Percentiles rank a stretch among this genome's conserved stretches.
These are phyloP conservation scores for Hyposoter dolosus DNA, from an alignment of 2,888 invertebrate species.

Conservation along the genomic window DNA sequence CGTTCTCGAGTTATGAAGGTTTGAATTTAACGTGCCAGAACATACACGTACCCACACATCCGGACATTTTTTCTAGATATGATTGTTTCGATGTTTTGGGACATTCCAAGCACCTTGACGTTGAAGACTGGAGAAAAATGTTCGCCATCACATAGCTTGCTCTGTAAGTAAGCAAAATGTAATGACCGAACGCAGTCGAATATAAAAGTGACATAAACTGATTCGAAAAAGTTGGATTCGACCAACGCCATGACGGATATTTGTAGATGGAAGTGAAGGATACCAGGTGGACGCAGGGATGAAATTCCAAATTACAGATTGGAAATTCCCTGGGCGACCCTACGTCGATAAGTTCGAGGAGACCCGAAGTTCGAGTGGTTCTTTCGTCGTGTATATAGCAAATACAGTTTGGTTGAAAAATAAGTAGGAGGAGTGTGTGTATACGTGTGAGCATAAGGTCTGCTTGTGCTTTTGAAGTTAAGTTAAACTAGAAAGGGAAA, in stretches of 20 bases:
- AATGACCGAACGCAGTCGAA: neutral
- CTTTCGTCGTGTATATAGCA: conserved; percentile 25
- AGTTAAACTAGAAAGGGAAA: conserved; percentile 34
- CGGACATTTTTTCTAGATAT: no score
- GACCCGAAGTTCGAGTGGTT: conserved; percentile 54
- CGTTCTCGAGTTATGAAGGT: no score
- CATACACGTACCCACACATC: no score
- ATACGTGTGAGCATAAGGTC: conserved; percentile 34
- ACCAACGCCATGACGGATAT: neutral
- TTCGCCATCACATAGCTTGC: no score
- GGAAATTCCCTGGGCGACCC: conserved; percentile 72
- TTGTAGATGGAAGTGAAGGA: conserved; percentile 19
- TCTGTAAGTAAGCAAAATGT: neutral
- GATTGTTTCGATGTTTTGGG: no score
- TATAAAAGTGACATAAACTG: neutral
- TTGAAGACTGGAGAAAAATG: no score
- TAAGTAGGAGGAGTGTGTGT: conserved; percentile 23
- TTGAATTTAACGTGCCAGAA: no score
- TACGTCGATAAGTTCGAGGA: conserved; percentile 59
- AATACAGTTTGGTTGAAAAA: conserved; percentile 35
- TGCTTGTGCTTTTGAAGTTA: conserved; percentile 49
- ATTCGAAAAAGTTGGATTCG: neutral
- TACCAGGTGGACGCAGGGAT: conserved; percentile 59
- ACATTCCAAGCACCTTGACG: no score
- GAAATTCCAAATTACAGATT: conserved; percentile 76